phyloP scores from a whole-genome alignment of 2,797 vertebrate genomes.

The Acrossocheilus wenchowensis region DNA sequence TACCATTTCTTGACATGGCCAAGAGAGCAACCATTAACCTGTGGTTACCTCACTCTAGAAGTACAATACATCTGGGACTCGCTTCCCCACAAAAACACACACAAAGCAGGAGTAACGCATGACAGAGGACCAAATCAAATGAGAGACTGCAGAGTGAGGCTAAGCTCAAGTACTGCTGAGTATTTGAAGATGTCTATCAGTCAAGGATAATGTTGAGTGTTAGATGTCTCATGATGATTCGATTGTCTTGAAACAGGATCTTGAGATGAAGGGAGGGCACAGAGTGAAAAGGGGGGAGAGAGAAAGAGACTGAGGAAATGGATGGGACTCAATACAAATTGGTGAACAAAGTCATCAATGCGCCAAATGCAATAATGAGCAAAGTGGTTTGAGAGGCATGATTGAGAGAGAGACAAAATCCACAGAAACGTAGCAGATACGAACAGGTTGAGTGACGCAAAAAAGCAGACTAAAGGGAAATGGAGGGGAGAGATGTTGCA shows the following conservation, averaged over 20 bases:
- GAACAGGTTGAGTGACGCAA: conserved; percentile 4
- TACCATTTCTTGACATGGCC: conserved; percentile 26
- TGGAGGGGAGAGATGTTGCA: background rate
- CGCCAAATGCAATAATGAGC: conserved; percentile 57
- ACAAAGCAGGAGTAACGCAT: conserved; percentile 14
- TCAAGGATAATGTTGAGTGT: conserved; percentile 51
- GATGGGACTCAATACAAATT: conserved; percentile 61
- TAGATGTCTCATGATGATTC: conserved; percentile 54
- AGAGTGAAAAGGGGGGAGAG: conserved; percentile 16
- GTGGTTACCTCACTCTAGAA: conserved; percentile 3
- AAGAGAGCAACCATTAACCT: conserved; percentile 42
- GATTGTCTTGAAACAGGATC: conserved; percentile 59
- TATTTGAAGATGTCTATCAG: conserved; percentile 43
- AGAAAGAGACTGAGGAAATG: conserved; percentile 57
- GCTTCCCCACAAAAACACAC: conserved; percentile 29
- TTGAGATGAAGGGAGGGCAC: conserved; percentile 46
- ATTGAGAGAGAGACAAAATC: background rate
- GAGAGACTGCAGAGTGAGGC: conserved; percentile 26
- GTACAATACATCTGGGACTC: conserved; percentile 24
- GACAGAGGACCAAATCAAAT: conserved; percentile 19
- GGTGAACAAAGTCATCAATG: conserved; percentile 55
- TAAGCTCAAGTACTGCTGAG: background rate
- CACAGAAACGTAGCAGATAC: conserved; percentile 23
- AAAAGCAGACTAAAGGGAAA: background rate
- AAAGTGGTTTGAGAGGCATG: conserved; percentile 53